phyloP scores from a whole-genome alignment of 1,140 invertebrate genomes.

The Nasonia vitripennis region DNA sequence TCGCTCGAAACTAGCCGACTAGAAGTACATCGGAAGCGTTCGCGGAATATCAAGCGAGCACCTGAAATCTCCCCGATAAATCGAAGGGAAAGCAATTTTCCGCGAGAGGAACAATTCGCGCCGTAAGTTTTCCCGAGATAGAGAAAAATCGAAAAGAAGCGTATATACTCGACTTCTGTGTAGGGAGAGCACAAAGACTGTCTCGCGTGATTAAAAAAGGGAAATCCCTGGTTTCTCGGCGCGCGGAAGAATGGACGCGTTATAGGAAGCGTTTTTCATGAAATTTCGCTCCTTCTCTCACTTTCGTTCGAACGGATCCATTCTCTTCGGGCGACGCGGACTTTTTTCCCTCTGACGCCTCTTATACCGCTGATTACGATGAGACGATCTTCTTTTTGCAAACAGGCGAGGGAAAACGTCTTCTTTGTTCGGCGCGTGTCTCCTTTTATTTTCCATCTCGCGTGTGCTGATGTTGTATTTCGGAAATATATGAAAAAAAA shows the following conservation, averaged over 20 bases:
- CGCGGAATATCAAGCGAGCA: background rate
- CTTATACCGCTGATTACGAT: slow-evolving; percentile 33
- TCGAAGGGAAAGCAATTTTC: slow-evolving; percentile 13
- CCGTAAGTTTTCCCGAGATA: background rate
- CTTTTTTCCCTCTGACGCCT: background rate
- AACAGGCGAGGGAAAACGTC: background rate
- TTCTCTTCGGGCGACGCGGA: background rate
- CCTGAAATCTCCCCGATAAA: background rate
- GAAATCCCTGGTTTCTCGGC: slow-evolving; percentile 12
- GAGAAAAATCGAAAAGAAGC: background rate
- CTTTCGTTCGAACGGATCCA: slow-evolving; percentile 30
- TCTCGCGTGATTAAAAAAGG: slow-evolving; percentile 28
- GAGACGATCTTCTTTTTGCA: background rate
- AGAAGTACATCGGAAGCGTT: background rate
- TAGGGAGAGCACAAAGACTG: background rate
- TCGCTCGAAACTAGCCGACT: too few relatives aligned
- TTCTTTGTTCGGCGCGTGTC: background rate
- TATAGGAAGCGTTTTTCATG: slow-evolving; percentile 23
- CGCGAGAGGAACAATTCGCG: background rate
- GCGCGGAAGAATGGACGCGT: slow-evolving; percentile 12
- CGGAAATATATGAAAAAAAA: too few relatives aligned
- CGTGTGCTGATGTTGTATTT: background rate
- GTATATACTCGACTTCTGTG: background rate
- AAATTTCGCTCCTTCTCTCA: slow-evolving; percentile 6
- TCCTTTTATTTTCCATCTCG: background rate